A percentile compares a stretch with the other conserved stretches of the same genome.
Evolutionary conservation across 2,113 vertebrate species (phyloP).

Genomic region (Neoarius graeffei): DNA sequence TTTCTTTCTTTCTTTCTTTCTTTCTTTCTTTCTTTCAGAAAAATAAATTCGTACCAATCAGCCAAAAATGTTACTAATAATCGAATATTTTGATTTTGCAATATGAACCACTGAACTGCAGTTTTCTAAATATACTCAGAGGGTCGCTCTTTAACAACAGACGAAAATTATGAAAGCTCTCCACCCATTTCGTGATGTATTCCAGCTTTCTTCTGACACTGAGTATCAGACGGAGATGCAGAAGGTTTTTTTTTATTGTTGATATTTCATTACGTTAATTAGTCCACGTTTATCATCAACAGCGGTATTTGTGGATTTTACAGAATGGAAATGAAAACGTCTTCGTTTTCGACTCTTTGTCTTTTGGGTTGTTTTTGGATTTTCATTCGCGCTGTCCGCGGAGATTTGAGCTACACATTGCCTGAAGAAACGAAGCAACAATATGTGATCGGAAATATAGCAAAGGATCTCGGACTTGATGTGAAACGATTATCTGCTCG

Average conservation of each 20-base stretch:
- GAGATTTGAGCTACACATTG: constrained; percentile 51
- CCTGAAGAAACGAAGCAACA: constrained; percentile 47
- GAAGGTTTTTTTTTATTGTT: background rate
- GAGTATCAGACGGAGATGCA: background rate
- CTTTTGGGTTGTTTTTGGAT: background rate
- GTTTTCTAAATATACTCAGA: background rate
- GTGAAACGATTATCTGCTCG: constrained; percentile 39
- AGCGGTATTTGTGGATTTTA: background rate
- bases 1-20: too few relatives aligned
- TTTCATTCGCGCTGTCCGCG: background rate
- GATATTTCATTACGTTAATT: too few relatives aligned
- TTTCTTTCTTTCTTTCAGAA: too few relatives aligned
- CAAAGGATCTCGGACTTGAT: constrained; percentile 49
- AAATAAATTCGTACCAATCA: too few relatives aligned
- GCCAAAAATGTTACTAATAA: too few relatives aligned
- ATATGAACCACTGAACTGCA: background rate
- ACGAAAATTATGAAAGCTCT: background rate
- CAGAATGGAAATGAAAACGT: background rate
- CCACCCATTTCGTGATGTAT: background rate
- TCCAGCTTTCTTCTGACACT: background rate
- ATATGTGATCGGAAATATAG: constrained; percentile 49
- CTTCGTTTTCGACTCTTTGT: background rate
- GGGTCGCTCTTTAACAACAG: constrained; percentile 40
- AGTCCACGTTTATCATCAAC: rapidly evolving
- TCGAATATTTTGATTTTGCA: too few relatives aligned